Base-by-base conservation (phyloP, 2,888 invertebrate genomes). In the Stictocephala bisonia region DNA sequence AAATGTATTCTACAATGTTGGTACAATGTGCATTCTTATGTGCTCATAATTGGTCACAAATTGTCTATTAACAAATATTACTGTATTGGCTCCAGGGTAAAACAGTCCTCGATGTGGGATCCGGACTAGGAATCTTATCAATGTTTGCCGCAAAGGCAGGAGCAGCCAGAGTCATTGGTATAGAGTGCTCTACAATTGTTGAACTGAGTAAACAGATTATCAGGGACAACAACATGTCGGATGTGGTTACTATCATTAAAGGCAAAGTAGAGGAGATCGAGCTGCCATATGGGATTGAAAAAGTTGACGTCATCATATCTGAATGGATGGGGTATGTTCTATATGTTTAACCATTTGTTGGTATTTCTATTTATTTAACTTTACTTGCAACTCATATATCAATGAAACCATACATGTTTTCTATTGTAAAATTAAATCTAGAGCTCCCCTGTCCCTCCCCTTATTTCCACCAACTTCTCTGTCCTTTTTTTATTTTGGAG, bases 141-240 rank as follows among this genome's bases (percentile, higher is more conserved):
- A 99, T 99, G 98, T 99, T 99, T 86, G 99, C 99, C 31, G 99
- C 99, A 0, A 97, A 97, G 85, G 97, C 99, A 1, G 99, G 99
- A 9, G 99, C 99, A 0, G 89, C 93, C 3, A 91, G 90, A 84
- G 99, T 99, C 0, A 93, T 96, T 81, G 99, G 97, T 68, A 94
- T 99, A 35, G 99, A 99, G 84, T 99, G 97, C 85, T 99, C 99
- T 11, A 97, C 97, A 85, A 99, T 99, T 81, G 96, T 99, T n/a
- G 95, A 97, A 83, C 96, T 98, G 82, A 98, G 99, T 6, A 90
- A 93, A 79, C 94, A 97, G 85, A 99, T 99, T 77, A 91, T 99
- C 7, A 92, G 94, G 81, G 91, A 92, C 11, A 95, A 95, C 83
- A 87, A 92, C 78, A 86, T 95, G 60, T 90, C 91, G 80, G 90